A percentile compares a stretch with the other conserved stretches of the same genome.
Evolutionary conservation across 2,113 vertebrate genomes (phyloP).

Genomic region (Pyrgilauda ruficollis): DNA sequence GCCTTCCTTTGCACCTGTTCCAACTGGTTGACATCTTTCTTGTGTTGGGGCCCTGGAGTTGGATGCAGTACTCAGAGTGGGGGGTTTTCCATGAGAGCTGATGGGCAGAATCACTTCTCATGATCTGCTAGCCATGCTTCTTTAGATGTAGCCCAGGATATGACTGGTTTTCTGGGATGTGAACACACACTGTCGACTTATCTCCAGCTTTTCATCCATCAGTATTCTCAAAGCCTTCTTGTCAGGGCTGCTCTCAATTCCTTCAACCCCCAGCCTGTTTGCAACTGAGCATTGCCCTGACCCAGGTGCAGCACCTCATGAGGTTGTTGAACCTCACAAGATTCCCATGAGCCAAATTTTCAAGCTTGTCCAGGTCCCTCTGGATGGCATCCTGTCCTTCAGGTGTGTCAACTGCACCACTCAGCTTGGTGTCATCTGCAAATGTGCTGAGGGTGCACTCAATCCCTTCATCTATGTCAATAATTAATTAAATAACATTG

Average conservation of each 20-base stretch:
- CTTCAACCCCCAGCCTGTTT: neutral
- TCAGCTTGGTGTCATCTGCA: neutral
- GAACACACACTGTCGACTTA: too few species aligned
- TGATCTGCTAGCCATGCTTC: neutral
- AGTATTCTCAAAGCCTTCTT: neutral
- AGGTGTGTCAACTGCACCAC: neutral
- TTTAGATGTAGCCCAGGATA: neutral
- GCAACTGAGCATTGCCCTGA: neutral
- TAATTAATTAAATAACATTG: neutral
- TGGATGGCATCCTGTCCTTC: neutral
- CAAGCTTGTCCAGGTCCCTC: neutral
- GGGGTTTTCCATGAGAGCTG: neutral
- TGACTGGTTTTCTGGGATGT: neutral
- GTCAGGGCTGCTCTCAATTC: neutral
- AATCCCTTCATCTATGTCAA: neutral
- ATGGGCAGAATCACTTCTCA: neutral
- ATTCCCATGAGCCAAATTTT: neutral
- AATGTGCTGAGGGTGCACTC: neutral
- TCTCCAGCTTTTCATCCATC: neutral
- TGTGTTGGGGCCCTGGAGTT: neutral
- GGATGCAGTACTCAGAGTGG: too few species aligned
- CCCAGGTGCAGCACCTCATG: neutral
- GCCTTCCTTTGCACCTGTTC: neutral
- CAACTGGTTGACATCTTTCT: neutral
- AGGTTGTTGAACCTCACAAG: neutral